A percentile compares a stretch with the other conserved stretches of the same genome.
phyloP scores from a whole-genome alignment of 2,797 vertebrate species.

The Notolabrus celidotus region DNA sequence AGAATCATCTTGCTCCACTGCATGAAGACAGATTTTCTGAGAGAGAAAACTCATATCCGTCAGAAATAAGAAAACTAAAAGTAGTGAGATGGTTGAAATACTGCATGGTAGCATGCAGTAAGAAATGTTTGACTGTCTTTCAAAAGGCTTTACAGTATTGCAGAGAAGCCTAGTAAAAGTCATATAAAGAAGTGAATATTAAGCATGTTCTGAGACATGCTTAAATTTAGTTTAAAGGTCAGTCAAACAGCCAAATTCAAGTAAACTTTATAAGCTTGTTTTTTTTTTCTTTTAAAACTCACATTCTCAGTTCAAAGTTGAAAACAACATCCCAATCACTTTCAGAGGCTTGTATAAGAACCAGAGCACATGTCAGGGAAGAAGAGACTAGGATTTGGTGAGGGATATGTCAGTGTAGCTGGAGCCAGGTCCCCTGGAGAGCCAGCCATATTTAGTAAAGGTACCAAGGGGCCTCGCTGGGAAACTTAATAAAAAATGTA shows the following conservation, averaged over 20 bases:
- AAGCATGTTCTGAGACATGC: neutral
- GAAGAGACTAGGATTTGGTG: conserved; percentile 37
- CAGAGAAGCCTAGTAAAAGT: neutral
- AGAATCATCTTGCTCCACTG: no score
- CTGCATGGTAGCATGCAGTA: neutral
- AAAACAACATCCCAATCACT: conserved; percentile 10
- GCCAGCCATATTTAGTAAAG: conserved; percentile 72
- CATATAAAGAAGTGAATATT: neutral
- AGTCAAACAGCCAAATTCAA: neutral
- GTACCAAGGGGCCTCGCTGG: conserved; percentile 65
- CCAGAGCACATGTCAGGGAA: conserved; percentile 8
- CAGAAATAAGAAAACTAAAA: no score
- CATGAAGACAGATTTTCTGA: no score
- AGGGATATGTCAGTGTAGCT: conserved; percentile 39
- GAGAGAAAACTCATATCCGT: no score
- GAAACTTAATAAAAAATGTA: conserved; percentile 71
- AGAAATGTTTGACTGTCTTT: no score
- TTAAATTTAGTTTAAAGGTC: neutral
- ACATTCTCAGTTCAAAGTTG: neutral
- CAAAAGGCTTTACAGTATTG: neutral
- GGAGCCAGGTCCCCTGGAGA: conserved; percentile 65
- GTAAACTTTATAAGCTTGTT: conserved; percentile 1
- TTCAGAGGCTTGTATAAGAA: conserved; percentile 15
- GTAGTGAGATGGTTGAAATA: neutral
- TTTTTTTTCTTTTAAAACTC: neutral